Evolutionary conservation across 2,797 vertebrate genomes (phyloP).

Genomic region (Phrynocephalus vlangalii): DNA sequence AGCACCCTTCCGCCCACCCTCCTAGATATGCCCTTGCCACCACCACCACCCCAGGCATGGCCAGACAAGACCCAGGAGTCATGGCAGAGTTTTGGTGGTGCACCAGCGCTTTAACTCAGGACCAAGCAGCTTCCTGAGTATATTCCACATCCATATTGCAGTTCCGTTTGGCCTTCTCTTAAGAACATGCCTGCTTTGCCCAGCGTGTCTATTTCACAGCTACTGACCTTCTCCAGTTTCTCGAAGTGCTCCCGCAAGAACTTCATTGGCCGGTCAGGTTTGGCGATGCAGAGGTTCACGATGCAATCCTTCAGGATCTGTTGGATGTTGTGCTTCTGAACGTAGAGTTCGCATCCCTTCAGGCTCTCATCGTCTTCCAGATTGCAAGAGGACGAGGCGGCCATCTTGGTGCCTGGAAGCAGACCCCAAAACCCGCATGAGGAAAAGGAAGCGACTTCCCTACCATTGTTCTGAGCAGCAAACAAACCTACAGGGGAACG

Average conservation of each 20-base stretch:
- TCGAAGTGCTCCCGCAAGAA: constrained; percentile 98
- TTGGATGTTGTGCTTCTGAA: constrained; percentile 95
- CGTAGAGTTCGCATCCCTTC: constrained; percentile 94
- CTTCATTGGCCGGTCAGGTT: constrained; percentile 95
- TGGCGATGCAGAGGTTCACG: constrained; percentile 94
- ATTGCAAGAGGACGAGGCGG: constrained; percentile 83
- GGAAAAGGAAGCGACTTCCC: constrained; percentile 20
- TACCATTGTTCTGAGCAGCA: no score
- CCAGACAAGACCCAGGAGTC: not conserved
- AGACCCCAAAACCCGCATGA: constrained; percentile 59
- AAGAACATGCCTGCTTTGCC: not conserved
- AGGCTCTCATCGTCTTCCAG: constrained; percentile 94
- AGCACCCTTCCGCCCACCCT: no score
- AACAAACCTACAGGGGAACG: no score
- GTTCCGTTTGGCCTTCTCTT: not conserved
- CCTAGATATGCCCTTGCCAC: no score
- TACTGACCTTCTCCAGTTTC: constrained; percentile 95
- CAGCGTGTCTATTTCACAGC: fast-evolving
- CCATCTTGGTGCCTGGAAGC: constrained; percentile 84
- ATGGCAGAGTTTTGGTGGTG: no score
- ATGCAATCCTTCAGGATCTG: constrained; percentile 98
- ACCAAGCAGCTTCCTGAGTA: not conserved
- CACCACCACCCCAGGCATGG: not conserved
- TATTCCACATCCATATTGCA: not conserved
- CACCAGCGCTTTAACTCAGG: not conserved